Evolutionary conservation across 2,113 vertebrate genomes (phyloP).

Genomic region (Notiomystis cincta): DNA sequence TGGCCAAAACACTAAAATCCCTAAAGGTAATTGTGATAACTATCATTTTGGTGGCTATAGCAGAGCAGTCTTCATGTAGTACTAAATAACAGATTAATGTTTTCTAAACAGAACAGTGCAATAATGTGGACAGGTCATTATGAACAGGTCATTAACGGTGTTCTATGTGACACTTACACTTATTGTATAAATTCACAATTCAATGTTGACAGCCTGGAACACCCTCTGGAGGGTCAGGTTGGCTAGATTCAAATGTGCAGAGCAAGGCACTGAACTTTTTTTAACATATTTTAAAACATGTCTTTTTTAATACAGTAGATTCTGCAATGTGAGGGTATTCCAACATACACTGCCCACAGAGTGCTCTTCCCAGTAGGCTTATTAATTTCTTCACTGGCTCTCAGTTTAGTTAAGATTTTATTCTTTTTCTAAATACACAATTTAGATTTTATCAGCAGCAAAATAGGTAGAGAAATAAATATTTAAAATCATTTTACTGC

Average conservation of each 20-base stretch:
- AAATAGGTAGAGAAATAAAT: not conserved
- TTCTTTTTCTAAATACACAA: not conserved
- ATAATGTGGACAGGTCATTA: fast-evolving
- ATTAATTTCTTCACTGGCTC: not conserved
- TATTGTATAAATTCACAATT: not conserved
- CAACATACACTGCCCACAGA: too few relatives aligned
- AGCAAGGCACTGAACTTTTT: not conserved
- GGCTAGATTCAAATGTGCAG: not conserved
- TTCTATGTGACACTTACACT: not conserved
- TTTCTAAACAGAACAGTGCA: not conserved
- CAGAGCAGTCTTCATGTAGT: not conserved
- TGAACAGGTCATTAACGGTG: not conserved
- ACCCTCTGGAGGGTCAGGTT: not conserved
- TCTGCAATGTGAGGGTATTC: not conserved
- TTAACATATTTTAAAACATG: not conserved
- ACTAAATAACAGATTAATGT: not conserved
- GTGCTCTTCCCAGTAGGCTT: not conserved
- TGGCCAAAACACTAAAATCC: not conserved
- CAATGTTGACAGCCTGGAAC: not conserved
- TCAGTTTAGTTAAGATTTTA: not conserved
- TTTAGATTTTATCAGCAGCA: not conserved
- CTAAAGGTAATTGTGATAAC: not conserved
- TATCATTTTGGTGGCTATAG: not conserved
- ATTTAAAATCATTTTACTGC: not conserved
- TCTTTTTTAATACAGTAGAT: not conserved